Conservation (phyloP, 2,113 vertebrate species). For the Bagarius yarrelli region DNA sequence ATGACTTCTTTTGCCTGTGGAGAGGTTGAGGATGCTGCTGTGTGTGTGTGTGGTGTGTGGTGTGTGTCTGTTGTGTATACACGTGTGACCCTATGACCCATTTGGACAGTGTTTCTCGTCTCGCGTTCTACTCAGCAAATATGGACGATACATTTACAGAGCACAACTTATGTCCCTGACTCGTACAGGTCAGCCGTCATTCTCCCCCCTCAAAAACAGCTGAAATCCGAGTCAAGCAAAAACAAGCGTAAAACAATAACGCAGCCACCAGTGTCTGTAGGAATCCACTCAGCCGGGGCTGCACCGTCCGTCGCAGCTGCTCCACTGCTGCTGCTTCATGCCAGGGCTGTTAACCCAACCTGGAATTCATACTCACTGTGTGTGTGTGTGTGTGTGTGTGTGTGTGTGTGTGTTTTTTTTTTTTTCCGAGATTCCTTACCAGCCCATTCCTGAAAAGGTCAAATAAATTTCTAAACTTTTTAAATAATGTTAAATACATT, state of each 20-base stretch:
- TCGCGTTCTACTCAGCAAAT: slow-evolving; percentile 15
- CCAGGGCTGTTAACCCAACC: slow-evolving; percentile 66
- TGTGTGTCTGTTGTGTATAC: slow-evolving; percentile 8
- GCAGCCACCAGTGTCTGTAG: slow-evolving; percentile 47
- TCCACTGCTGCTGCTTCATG: slow-evolving; percentile 47
- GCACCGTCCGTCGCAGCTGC: slow-evolving; percentile 75
- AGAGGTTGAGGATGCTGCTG: slow-evolving; percentile 29
- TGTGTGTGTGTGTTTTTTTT: slow-evolving; percentile 1
- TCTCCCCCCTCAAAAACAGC: not conserved
- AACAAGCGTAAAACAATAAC: slow-evolving; percentile 48
- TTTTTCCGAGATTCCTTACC: slow-evolving; percentile 47
- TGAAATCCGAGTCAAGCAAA: slow-evolving; percentile 44
- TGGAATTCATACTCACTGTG: slow-evolving; percentile 61
- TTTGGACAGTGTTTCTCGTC: slow-evolving; percentile 34
- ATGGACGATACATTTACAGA: not conserved
- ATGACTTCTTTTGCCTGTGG: slow-evolving; percentile 66
- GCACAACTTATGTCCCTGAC: not conserved
- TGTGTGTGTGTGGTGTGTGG: no score
- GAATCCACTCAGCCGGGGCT: slow-evolving; percentile 63
- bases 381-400: slow-evolving; percentile 53
- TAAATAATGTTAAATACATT: not conserved
- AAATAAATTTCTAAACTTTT: not conserved
- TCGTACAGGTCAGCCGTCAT: not conserved
- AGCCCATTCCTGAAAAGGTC: slow-evolving; percentile 4
- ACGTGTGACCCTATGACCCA: not conserved